Evolutionary conservation across 2,113 vertebrate species (phyloP).

Genomic region (Sapayoa aenigma): DNA sequence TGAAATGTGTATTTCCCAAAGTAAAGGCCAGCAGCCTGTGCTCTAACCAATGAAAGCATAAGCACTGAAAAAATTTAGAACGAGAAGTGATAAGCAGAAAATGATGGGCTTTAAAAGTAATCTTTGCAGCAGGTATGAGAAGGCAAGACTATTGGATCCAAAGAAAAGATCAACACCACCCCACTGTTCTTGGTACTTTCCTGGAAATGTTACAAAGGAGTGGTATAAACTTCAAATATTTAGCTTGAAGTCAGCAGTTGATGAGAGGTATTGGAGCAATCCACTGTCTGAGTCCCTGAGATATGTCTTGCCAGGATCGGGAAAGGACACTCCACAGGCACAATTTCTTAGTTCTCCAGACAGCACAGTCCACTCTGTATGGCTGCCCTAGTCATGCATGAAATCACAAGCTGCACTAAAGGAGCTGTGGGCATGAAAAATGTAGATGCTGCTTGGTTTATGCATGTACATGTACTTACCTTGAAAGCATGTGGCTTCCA

Average conservation of each 20-base stretch:
- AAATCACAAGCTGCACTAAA: neutral
- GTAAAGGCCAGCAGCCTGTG: neutral
- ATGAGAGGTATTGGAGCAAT: neutral
- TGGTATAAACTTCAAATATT: neutral
- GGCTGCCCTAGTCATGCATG: fast-evolving
- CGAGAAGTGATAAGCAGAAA: neutral
- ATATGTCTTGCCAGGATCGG: neutral
- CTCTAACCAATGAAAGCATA: neutral
- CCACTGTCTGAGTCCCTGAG: neutral
- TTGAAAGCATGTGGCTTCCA: neutral
- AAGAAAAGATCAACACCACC: neutral
- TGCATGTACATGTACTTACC: neutral
- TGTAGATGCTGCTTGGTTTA: neutral
- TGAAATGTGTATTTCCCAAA: neutral
- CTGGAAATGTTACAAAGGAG: neutral
- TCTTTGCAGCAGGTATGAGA: neutral
- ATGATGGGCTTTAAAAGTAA: neutral
- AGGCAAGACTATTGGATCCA: neutral
- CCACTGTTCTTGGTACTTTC: neutral
- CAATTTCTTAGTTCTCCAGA: neutral
- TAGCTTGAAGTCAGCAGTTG: neutral
- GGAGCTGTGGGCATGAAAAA: neutral
- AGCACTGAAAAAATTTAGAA: neutral
- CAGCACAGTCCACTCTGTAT: neutral
- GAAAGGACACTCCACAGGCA: neutral